Conservation (phyloP, 2,888 invertebrate genomes). For the Meandrusa payeni region DNA sequence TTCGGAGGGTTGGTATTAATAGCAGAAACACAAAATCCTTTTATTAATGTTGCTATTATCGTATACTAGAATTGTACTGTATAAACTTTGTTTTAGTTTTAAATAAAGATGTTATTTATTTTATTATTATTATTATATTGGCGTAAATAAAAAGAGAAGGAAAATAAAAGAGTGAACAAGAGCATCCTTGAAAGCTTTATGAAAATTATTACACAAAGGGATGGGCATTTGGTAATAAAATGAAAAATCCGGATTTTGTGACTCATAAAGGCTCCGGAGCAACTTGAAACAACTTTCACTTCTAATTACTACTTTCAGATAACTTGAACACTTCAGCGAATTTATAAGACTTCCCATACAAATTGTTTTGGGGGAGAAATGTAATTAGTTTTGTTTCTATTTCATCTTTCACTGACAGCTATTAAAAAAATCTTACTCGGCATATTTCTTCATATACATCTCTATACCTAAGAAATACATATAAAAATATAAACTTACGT, state of each 20-base stretch:
- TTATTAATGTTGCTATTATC: no score
- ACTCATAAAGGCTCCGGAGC: conserved; percentile 23
- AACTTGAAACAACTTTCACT: conserved; percentile 25
- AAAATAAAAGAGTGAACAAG: no score
- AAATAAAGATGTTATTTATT: no score
- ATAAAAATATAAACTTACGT: no score
- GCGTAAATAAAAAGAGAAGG: no score
- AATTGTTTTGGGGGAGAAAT: conserved; percentile 16
- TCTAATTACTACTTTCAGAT: conserved; percentile 24
- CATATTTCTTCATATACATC: no score
- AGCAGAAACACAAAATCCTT: no score
- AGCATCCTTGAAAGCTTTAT: conserved; percentile 7
- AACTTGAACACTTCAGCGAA: conserved; percentile 21
- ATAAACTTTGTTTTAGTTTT: no score
- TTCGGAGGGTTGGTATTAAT: no score
- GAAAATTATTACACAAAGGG: conserved; percentile 21
- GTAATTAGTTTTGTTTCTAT: conserved; percentile 12
- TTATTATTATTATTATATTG: no score
- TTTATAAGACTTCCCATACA: conserved; percentile 13
- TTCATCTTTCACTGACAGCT: background rate
- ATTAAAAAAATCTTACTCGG: background rate
- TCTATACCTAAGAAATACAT: no score
- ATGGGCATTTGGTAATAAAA: conserved; percentile 23
- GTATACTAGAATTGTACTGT: no score
- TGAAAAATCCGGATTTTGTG: conserved; percentile 25